A percentile compares a stretch with the other conserved stretches of the same genome.
Evolutionary conservation across 2,113 vertebrate genomes (phyloP).

Genomic region (Phaetusa simplex): DNA sequence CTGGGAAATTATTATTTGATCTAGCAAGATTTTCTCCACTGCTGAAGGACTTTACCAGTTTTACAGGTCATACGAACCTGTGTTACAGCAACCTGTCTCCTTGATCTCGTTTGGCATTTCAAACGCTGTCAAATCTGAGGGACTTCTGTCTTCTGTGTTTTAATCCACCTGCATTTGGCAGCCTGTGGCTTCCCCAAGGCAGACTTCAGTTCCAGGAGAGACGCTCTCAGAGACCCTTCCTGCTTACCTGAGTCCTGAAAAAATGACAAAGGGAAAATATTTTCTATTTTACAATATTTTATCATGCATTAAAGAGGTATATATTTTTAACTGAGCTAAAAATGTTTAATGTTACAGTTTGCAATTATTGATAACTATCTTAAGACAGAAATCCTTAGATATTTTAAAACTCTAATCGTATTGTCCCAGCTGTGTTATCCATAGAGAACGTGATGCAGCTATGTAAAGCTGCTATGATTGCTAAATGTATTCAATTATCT

Average conservation of each 20-base stretch:
- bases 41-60: neutral
- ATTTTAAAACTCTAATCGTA: conserved; percentile 10
- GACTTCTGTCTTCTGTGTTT: neutral
- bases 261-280: neutral
- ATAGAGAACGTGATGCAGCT: neutral
- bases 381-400: conserved; percentile 15
- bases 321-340: neutral
- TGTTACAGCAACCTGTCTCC: neutral
- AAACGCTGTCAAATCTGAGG: neutral
- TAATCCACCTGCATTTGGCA: neutral
- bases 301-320: neutral
- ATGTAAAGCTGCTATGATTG: conserved; percentile 12
- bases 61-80: neutral
- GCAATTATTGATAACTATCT: neutral
- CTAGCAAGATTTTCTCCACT: neutral
- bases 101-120: neutral
- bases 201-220: neutral
- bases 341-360: neutral
- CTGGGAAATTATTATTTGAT: neutral
- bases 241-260: neutral
- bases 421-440: conserved; percentile 24
- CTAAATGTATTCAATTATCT: conserved; percentile 4
- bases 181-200: neutral
- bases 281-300: neutral
- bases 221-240: neutral